A percentile compares a stretch with the other conserved stretches of the same genome.
These are phyloP conservation scores for Pollimyrus isidori DNA, from an alignment of 2,113 vertebrate species.

Conservation along the genomic window DNA sequence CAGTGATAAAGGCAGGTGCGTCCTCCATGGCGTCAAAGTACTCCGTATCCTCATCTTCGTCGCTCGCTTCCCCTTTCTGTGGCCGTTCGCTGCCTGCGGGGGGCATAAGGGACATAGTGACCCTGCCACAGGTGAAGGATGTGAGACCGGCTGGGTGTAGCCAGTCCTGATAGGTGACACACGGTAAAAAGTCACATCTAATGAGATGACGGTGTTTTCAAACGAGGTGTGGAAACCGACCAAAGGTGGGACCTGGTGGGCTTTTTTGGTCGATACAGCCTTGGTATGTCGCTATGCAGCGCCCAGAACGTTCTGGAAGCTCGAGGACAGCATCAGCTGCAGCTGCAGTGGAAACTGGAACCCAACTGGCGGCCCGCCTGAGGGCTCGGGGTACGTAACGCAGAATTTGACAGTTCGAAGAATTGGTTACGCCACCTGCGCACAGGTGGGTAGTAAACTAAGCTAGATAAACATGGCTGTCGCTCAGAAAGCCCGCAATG, in stretches of 20 bases:
- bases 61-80: conserved; percentile 85
- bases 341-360: neutral
- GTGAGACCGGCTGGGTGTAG: neutral
- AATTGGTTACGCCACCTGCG: neutral
- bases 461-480: neutral
- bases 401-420: neutral
- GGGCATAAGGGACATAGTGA: conserved; percentile 5
- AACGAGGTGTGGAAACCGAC: neutral
- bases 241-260: neutral
- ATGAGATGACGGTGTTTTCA: neutral
- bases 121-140: neutral
- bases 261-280: neutral
- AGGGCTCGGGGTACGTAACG: neutral
- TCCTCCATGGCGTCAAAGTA: conserved; percentile 99
- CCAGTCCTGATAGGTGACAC: neutral
- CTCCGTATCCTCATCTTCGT: conserved; percentile 98
- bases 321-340: neutral
- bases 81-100: conserved; percentile 63
- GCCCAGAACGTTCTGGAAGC: neutral
- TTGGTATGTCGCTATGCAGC: neutral
- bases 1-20: conserved; percentile 89
- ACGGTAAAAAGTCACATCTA: neutral
- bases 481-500: neutral
- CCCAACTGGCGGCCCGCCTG: neutral
- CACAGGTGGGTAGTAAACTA: neutral